These are phyloP conservation scores for Corythornis vintsioides DNA, from an alignment of 2,113 vertebrate species.

Conservation along the genomic window DNA sequence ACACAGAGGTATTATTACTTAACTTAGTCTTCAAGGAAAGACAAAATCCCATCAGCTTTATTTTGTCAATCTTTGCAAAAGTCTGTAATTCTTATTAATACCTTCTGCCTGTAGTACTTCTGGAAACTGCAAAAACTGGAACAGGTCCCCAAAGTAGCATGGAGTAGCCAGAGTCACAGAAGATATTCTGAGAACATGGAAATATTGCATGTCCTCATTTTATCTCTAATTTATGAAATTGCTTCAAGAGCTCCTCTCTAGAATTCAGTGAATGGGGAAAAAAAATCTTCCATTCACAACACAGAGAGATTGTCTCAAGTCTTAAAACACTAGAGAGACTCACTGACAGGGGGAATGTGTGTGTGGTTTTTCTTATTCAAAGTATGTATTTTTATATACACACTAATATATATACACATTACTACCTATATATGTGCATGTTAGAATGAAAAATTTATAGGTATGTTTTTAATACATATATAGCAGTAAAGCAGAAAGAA, in stretches of 20 bases:
- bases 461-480: background rate
- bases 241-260: background rate
- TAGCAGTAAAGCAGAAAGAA: background rate
- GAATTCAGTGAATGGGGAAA: background rate
- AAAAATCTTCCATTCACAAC: background rate
- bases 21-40: constrained; percentile 23
- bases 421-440: no score
- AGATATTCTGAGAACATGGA: constrained; percentile 33
- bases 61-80: constrained; percentile 61
- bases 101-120: background rate
- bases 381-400: background rate
- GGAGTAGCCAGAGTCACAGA: constrained; percentile 44
- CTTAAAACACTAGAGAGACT: background rate
- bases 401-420: background rate
- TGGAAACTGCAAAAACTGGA: constrained; percentile 54
- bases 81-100: constrained; percentile 55
- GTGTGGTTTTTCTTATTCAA: background rate
- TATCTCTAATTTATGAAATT: constrained; percentile 28
- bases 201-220: constrained; percentile 33
- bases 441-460: background rate
- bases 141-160: constrained; percentile 45
- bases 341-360: accelerated
- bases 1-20: constrained; percentile 23
- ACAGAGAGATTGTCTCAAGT: background rate
- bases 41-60: constrained; percentile 57